phyloP scores from a whole-genome alignment of 1,140 invertebrate species.

The Copidosoma floridanum region DNA sequence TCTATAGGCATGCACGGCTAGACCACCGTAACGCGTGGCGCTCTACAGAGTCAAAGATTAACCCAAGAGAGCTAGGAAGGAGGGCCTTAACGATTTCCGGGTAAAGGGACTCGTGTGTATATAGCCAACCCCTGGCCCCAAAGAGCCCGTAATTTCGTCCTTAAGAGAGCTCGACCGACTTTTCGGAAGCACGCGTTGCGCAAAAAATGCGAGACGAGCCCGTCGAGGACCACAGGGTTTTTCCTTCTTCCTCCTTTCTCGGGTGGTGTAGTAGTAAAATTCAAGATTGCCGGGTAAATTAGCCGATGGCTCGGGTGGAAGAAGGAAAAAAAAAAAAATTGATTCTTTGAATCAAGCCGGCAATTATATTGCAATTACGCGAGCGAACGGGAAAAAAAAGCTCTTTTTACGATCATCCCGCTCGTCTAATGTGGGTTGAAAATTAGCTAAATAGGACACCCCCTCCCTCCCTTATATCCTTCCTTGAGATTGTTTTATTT shows the following conservation, averaged over 20 bases:
- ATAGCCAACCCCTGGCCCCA: background rate
- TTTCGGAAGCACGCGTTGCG: constrained; percentile 29
- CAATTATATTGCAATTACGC: no score
- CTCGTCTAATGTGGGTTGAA: no score
- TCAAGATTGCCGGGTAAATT: background rate
- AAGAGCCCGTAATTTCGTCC: constrained; percentile 15
- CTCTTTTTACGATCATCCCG: no score
- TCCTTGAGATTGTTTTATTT: no score
- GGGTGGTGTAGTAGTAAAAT: background rate
- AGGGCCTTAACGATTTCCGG: constrained; percentile 42
- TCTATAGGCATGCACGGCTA: constrained; percentile 8
- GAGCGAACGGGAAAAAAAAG: no score
- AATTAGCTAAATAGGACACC: no score
- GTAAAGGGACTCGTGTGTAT: constrained; percentile 25
- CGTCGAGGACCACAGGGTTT: background rate
- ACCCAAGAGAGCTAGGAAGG: background rate
- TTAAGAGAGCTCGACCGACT: constrained; percentile 22
- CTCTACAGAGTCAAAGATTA: constrained; percentile 31
- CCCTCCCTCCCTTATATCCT: no score
- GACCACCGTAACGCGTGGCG: constrained; percentile 8
- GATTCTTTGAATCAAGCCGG: constrained; percentile 13
- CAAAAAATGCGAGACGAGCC: constrained; percentile 20
- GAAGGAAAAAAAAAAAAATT: no score
- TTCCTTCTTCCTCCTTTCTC: no score
- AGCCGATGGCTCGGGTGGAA: background rate